phyloP scores from a whole-genome alignment of 1,140 invertebrate genomes.

The Nymphalis io region DNA sequence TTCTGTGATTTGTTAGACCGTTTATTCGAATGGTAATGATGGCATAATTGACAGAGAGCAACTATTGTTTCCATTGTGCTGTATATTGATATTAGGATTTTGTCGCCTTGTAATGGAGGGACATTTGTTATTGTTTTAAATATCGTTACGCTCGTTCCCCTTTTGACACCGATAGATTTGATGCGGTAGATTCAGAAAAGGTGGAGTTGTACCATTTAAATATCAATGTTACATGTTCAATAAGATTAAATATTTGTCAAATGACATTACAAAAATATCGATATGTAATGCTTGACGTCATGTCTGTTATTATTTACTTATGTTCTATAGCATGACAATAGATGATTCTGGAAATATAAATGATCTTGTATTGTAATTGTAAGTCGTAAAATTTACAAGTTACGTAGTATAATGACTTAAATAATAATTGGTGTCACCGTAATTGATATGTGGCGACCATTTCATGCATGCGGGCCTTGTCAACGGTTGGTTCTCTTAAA shows the following conservation, averaged over 20 bases:
- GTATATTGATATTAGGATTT: constrained; percentile 77
- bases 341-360: background rate
- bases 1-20: constrained; percentile 72
- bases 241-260: constrained; percentile 8
- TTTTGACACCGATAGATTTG: constrained; percentile 59
- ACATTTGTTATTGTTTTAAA: constrained; percentile 69
- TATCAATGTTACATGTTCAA: constrained; percentile 34
- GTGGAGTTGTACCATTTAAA: constrained; percentile 59
- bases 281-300: too few species aligned
- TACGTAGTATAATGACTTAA: constrained; percentile 63
- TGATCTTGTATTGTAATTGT: constrained; percentile 27
- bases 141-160: constrained; percentile 58
- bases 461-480: constrained; percentile 67
- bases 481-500: constrained; percentile 45
- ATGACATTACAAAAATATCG: constrained; percentile 9
- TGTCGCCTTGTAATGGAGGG: constrained; percentile 77
- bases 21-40: constrained; percentile 80
- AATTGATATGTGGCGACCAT: constrained; percentile 73
- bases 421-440: constrained; percentile 62
- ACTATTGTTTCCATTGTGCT: constrained; percentile 79
- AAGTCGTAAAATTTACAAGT: constrained; percentile 66
- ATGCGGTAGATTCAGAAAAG: constrained; percentile 66
- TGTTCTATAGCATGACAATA: too few species aligned
- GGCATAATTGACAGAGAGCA: constrained; percentile 79
- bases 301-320: too few species aligned